These are phyloP conservation scores for Hermaeophaga mercurialis DNA, from an alignment of 2,888 invertebrate species.

Conservation along the genomic window DNA sequence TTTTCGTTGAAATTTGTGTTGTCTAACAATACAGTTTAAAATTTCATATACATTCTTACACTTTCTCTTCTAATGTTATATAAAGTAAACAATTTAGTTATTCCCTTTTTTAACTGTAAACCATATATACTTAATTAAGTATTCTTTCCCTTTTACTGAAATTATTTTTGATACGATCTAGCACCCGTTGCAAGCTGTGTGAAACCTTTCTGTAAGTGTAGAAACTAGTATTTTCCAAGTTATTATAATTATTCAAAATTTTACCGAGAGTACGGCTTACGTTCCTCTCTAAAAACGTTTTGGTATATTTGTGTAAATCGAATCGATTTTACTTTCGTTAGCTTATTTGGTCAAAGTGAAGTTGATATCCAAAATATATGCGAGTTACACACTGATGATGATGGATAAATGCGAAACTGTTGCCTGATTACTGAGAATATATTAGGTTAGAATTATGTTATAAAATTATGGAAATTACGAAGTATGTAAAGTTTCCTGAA, in stretches of 20 bases:
- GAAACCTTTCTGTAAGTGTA: not conserved
- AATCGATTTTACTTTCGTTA: conserved; percentile 44
- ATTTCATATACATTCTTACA: too few species aligned
- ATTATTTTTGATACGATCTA: too few species aligned
- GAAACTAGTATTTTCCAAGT: conserved; percentile 31
- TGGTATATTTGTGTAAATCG: conserved; percentile 49
- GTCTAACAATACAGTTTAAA: too few species aligned
- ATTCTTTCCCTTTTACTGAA: too few species aligned
- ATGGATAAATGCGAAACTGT: conserved; percentile 34
- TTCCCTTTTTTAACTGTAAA: too few species aligned
- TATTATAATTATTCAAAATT: conserved; percentile 51
- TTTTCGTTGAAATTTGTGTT: too few species aligned
- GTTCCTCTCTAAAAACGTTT: conserved; percentile 55
- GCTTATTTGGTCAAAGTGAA: conserved; percentile 48
- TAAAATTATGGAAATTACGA: conserved; percentile 53
- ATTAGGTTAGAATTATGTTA: conserved; percentile 55
- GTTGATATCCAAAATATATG: conserved; percentile 42
- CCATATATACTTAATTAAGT: too few species aligned
- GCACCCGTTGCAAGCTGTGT: conserved; percentile 14
- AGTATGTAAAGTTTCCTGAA: conserved; percentile 61
- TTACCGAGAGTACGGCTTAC: conserved; percentile 57
- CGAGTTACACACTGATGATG: conserved; percentile 19
- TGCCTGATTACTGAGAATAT: conserved; percentile 38
- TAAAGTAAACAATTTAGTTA: too few species aligned
- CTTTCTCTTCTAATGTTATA: too few species aligned